phyloP scores from a whole-genome alignment of 2,797 vertebrate genomes.

The Lates japonicus region DNA sequence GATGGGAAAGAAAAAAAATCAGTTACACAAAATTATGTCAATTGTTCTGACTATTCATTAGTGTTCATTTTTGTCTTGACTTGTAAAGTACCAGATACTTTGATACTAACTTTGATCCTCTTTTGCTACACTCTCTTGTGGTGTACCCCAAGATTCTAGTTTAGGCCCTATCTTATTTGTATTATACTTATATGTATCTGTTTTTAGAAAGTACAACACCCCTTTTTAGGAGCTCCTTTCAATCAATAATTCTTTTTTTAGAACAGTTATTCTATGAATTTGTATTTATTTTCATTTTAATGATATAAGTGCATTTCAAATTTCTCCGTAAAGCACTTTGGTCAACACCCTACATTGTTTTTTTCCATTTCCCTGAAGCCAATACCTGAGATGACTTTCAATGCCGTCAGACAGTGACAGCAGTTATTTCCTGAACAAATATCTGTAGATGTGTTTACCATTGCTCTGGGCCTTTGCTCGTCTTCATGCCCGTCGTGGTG shows the following conservation, averaged over 20 bases:
- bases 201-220: neutral
- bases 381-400: neutral
- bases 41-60: no score
- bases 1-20: no score
- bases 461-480: slow-evolving; percentile 66
- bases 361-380: neutral
- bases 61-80: no score
- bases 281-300: neutral
- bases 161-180: neutral
- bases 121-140: neutral
- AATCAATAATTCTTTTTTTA: neutral
- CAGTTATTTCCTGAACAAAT: neutral
- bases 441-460: slow-evolving; percentile 52
- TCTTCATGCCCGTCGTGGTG: slow-evolving; percentile 81
- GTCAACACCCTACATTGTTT: neutral
- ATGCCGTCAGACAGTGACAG: neutral
- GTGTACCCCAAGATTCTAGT: neutral
- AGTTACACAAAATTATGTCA: neutral
- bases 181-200: neutral
- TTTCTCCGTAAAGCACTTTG: neutral
- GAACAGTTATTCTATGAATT: neutral
- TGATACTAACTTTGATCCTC: neutral
- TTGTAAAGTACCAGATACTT: no score
- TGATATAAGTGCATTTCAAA: neutral
- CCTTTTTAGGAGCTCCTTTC: neutral